Evolutionary conservation across 2,888 invertebrate species (phyloP).

Genomic region (Lasioglossum villosulum): DNA sequence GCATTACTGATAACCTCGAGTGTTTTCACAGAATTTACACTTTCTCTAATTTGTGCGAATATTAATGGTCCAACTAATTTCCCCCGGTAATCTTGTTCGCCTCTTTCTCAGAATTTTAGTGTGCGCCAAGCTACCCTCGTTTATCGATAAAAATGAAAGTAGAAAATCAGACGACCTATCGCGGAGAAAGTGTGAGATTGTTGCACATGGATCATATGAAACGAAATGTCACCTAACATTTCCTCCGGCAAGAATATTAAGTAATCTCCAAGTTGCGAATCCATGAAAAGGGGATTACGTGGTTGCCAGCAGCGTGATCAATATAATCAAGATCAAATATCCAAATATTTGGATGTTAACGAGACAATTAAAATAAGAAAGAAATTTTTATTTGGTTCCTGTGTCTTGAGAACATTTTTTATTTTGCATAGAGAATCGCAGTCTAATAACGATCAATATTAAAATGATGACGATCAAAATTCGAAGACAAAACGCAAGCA

Average conservation of each 20-base stretch:
- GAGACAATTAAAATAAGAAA: too few relatives aligned
- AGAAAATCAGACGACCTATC: slow-evolving; percentile 3
- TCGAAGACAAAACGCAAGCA: neutral
- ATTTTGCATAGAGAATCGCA: too few relatives aligned
- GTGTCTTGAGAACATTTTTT: too few relatives aligned
- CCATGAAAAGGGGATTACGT: neutral
- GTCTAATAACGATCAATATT: neutral
- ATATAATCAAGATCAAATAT: neutral
- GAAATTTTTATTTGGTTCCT: too few relatives aligned
- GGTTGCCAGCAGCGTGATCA: neutral
- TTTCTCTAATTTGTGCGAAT: neutral
- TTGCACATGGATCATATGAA: neutral
- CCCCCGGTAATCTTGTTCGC: neutral
- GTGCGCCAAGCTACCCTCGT: neutral
- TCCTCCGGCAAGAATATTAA: neutral
- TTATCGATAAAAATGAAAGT: neutral
- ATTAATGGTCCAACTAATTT: neutral
- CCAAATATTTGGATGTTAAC: too few relatives aligned
- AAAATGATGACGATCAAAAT: neutral
- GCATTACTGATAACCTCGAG: neutral
- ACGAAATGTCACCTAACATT: neutral
- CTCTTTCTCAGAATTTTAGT: neutral
- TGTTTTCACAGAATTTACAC: neutral
- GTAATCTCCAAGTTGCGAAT: neutral
- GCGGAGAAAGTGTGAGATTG: neutral